Evolutionary conservation across 2,888 invertebrate genomes (phyloP), one percentile per base, ranked within the genome.

Genomic region (Petrolisthes cinctipes): DNA sequence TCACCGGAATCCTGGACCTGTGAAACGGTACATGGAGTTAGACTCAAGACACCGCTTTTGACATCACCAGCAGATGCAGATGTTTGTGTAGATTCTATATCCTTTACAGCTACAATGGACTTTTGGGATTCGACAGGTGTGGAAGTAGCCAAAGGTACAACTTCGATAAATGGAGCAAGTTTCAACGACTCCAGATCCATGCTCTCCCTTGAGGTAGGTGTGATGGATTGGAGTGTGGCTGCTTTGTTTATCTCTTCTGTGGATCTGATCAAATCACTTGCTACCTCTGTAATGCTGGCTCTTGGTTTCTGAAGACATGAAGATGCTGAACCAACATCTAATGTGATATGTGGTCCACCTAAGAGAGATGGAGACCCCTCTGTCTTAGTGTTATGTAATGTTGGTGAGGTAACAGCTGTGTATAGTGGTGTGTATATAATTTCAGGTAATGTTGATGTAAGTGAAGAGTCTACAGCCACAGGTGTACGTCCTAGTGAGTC

Each of bases 91-190:
- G 54, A 4, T 37, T 17, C 54, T n/a, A 37, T 23, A 4, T n/a
- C 37, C 20, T 81, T 14, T 11, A n/a, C n/a, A 51, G 61, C 17
- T 6, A 57, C 61, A 14, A 61, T n/a, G 61, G 23, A 57, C 9
- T 51, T 66, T 51, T 66, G 66, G 17, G n/a, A n/a, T 20, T 68
- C 85, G 5, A 66, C 37, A 20, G 85, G 85, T 66, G 85, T 85
- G 54, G 85, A 85, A 51, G 85, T 79, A 20, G 85, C 85, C 23
- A 85, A 56, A 61, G 85, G 85, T 0, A 20, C 20, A 14, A 68
- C 37, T 4, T 79, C 66, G 14, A 79, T 23, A 23, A 54, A 68
- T 4, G 68, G 20, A n/a, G 37, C 57, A 5, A 85, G 14, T 2
- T 51, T 11, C 0, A 85, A n/a, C 9, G 85, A 68, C 11, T 68